Evolutionary conservation across 2,888 invertebrate genomes (phyloP).

Genomic region (Helobdella robusta): DNA sequence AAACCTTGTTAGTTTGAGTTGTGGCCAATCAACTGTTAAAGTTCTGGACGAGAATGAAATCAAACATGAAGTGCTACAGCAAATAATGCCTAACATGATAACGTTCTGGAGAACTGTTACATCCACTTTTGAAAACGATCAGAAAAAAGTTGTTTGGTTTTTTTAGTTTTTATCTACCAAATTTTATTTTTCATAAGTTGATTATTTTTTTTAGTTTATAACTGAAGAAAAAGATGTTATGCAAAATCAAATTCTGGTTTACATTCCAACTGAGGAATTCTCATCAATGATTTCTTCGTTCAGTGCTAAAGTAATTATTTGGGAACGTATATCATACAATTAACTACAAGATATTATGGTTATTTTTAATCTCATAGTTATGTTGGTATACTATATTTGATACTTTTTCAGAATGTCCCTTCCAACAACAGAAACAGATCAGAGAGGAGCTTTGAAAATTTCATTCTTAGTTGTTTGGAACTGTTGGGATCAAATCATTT

Average conservation of each 20-base stretch:
- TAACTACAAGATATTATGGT: too few relatives aligned
- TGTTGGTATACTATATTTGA: too few relatives aligned
- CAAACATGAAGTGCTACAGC: neutral
- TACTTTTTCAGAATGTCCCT: too few relatives aligned
- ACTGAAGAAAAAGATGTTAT: slow-evolving; percentile 13
- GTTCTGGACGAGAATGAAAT: neutral
- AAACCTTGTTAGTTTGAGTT: slow-evolving; percentile 4
- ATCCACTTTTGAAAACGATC: neutral
- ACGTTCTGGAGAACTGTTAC: slow-evolving; percentile 10
- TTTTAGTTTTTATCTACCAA: neutral
- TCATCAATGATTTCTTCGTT: too few relatives aligned
- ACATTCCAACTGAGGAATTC: slow-evolving; percentile 9
- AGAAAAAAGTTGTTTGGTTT: neutral
- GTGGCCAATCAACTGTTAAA: neutral
- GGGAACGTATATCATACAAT: too few relatives aligned
- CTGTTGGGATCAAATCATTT: too few relatives aligned
- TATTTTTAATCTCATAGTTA: too few relatives aligned
- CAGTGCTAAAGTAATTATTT: too few relatives aligned
- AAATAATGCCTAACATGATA: slow-evolving; percentile 13
- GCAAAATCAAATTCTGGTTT: slow-evolving; percentile 8
- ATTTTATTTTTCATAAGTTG: neutral
- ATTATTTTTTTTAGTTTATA: neutral
- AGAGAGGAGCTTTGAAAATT: too few relatives aligned
- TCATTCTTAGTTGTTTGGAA: too few relatives aligned
- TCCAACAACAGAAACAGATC: too few relatives aligned